phyloP scores from a whole-genome alignment of 2,888 invertebrate genomes.

The Yponomeuta sedellus region DNA sequence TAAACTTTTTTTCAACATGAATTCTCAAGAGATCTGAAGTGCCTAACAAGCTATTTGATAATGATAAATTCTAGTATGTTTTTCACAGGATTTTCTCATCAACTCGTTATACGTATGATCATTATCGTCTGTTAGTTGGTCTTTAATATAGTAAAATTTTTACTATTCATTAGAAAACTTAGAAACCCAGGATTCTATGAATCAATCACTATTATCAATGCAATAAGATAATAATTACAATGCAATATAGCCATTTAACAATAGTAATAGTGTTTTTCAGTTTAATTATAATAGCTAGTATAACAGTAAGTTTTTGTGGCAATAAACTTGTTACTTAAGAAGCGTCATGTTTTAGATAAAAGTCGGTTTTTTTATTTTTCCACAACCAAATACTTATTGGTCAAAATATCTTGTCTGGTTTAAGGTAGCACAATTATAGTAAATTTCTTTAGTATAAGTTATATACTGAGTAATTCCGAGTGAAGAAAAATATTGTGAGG shows the following conservation, averaged over 20 bases:
- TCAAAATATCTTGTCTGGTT: neutral
- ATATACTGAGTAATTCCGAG: no score
- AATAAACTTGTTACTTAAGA: neutral
- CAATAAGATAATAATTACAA: constrained; percentile 2
- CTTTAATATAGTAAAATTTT: no score
- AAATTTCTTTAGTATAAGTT: no score
- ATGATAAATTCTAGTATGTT: no score
- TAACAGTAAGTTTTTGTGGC: neutral
- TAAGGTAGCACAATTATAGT: no score
- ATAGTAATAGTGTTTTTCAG: neutral
- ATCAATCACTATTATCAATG: neutral
- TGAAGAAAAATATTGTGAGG: no score
- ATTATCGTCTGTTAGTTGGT: no score
- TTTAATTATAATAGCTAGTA: neutral
- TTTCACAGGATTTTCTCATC: no score
- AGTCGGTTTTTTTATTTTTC: neutral
- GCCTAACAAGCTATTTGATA: no score
- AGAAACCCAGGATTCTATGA: neutral
- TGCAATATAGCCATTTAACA: neutral
- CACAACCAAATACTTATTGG: neutral
- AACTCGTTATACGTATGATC: no score
- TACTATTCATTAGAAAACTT: neutral
- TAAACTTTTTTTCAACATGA: no score
- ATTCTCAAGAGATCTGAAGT: no score
- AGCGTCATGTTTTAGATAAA: neutral